Evolutionary conservation across 37 sponge, comb jelly and placozoan species (phyloP), one percentile per base, ranked within the genome.

Genomic region (Tethya wilhelma): DNA sequence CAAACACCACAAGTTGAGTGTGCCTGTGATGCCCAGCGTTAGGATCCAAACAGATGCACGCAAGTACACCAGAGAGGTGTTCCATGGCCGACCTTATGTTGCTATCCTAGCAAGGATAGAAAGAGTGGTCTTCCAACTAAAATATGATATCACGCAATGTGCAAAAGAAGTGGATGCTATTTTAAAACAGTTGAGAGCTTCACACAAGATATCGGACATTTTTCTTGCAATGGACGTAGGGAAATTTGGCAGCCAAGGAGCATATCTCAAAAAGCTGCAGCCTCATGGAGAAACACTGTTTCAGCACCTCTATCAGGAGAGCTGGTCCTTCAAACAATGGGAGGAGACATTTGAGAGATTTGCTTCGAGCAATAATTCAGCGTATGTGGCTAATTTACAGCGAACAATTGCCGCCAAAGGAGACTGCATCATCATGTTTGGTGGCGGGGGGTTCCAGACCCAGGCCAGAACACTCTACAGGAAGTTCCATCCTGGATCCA

Each of bases 141-240:
- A 44, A 6, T 53, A 25, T 20, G 44, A 81, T 44, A 28, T 71
- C 63, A 64, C 63, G 19, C n/a, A 62, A 25, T 81, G 82, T 43
- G 29, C 40, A 4, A 12, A 60, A 26, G 44, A 33, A n/a, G 45
- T 81, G 7, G 6, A 58, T 4, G 7, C 28, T 1, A 2, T 62
- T 20, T 49, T 81, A 20, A 25, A 60, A 43, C 8, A 12, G 2
- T 17, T 71, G n/a, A 1, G 11, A 25, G 0, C 28, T 4, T 34
- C 39, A 32, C 63, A 60, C 36, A 33, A 45, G 3, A 26, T 71
- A 0, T 5, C 26, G 7, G 34, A 71, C 1, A 23, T 32, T 25
- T 71, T 81, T 34, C 31, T 81, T 6, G 82, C 73, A 2, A 71
- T 81, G 72, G 82, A 81, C 72, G 73, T 81, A 1, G 82, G 82